phyloP scores from a whole-genome alignment of 92 coral and sea anemone genomes.

The Metridium senile region DNA sequence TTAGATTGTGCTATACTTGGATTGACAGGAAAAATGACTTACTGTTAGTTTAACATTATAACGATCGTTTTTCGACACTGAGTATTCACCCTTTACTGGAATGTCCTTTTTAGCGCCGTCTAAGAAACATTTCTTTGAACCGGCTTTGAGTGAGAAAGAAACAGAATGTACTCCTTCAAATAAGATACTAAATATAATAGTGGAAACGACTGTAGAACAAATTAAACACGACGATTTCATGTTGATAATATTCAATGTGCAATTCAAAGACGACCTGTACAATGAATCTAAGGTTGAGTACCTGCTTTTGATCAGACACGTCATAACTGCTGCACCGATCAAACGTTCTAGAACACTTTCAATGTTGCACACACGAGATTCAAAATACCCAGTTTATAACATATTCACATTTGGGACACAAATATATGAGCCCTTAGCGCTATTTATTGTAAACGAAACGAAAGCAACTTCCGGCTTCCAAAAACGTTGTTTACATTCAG shows the following conservation, averaged over 20 bases:
- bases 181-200: background rate
- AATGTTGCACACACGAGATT: background rate
- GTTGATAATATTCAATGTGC: conserved; percentile 15
- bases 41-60: conserved; percentile 36
- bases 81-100: conserved; percentile 36
- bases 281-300: conserved; percentile 4
- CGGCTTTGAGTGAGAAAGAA: conserved; percentile 33
- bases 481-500: conserved; percentile 9
- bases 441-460: background rate
- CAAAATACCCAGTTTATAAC: background rate
- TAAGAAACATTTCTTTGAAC: conserved; percentile 26
- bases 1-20: background rate
- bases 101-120: conserved; percentile 31
- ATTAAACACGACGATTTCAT: conserved; percentile 20
- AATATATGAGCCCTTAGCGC: background rate
- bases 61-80: conserved; percentile 31
- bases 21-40: background rate
- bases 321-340: background rate
- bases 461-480: background rate
- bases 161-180: conserved; percentile 3
- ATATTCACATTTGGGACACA: background rate
- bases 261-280: conserved; percentile 12
- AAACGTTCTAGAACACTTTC: background rate
- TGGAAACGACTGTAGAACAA: background rate
- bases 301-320: conserved; percentile 21